Percentiles rank a stretch among this genome's conserved stretches.
phyloP scores from a whole-genome alignment of 2,113 vertebrate genomes.

The Echinops telfairi region DNA sequence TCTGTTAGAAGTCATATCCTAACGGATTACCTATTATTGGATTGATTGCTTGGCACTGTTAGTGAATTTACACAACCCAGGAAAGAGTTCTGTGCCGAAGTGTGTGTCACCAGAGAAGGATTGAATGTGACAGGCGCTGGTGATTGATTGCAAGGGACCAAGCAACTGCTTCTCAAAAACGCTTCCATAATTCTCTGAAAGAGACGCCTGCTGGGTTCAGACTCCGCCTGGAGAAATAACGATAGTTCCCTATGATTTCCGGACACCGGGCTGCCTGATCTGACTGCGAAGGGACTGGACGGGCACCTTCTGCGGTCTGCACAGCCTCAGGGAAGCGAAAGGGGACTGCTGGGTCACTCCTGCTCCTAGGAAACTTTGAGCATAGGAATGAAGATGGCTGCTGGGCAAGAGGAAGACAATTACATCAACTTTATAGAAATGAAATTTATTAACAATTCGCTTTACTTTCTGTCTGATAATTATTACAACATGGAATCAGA shows the following conservation, averaged over 20 bases:
- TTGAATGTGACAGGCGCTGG: conserved; percentile 29
- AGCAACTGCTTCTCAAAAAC: neutral
- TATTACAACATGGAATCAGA: conserved; percentile 85
- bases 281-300: too few species aligned
- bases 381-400: too few species aligned
- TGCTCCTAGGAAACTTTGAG: neutral
- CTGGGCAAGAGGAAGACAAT: too few species aligned
- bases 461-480: too few species aligned
- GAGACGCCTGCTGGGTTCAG: neutral
- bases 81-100: neutral
- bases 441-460: too few species aligned
- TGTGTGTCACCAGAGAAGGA: neutral
- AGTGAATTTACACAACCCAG: neutral
- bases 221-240: neutral
- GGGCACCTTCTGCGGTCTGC: neutral
- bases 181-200: neutral
- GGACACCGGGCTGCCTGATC: neutral
- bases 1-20: too few species aligned
- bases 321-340: conserved; percentile 10
- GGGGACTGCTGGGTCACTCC: neutral
- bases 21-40: neutral
- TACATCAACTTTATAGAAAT: too few species aligned
- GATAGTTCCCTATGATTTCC: too few species aligned
- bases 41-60: neutral
- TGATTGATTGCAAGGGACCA: neutral